Percentiles rank a stretch among this genome's conserved stretches.
Evolutionary conservation across 2,888 invertebrate genomes (phyloP).

Genomic region (Timandra comae): DNA sequence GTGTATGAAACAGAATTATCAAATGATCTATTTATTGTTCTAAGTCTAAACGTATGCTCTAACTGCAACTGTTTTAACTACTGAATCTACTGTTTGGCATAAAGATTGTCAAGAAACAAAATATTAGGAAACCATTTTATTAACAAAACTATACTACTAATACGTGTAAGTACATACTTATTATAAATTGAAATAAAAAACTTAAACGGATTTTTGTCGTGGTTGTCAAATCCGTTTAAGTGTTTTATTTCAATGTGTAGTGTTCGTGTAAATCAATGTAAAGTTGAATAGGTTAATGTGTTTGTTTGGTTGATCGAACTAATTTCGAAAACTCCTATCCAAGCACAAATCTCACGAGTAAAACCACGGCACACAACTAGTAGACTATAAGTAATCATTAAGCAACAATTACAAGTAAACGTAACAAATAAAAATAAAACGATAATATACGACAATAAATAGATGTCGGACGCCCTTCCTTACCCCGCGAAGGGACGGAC

Average conservation of each 20-base stretch:
- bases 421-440: conserved; percentile 65
- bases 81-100: too few relatives aligned
- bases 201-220: too few relatives aligned
- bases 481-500: conserved; percentile 44
- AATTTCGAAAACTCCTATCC: too few relatives aligned
- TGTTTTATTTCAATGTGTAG: too few relatives aligned
- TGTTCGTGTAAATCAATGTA: neutral
- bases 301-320: neutral
- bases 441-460: conserved; percentile 60
- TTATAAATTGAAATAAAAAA: neutral
- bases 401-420: conserved; percentile 57
- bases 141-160: neutral
- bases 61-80: too few relatives aligned
- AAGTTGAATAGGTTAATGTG: neutral
- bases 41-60: too few relatives aligned
- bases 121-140: neutral
- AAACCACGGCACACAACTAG: too few relatives aligned
- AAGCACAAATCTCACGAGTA: too few relatives aligned
- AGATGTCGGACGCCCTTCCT: conserved; percentile 41
- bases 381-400: conserved; percentile 52
- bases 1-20: too few relatives aligned
- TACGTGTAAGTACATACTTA: neutral
- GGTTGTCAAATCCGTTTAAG: too few relatives aligned
- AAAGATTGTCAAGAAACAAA: too few relatives aligned
- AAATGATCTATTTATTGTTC: too few relatives aligned